Evolutionary conservation across 2,888 invertebrate species (phyloP).

Genomic region (Schrankia costaestrigalis): DNA sequence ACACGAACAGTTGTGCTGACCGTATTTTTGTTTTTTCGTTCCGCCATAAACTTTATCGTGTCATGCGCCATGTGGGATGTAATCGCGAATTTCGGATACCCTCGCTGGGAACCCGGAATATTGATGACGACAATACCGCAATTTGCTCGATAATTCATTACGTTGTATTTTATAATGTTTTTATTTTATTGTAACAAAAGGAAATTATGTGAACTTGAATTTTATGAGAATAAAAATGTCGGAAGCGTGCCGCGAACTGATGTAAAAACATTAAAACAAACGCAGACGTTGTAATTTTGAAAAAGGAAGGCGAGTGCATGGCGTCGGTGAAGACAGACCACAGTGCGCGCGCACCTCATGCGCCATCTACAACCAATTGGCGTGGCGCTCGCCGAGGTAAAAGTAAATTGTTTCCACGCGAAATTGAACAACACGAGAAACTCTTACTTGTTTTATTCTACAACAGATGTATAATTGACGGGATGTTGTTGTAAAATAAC

Average conservation of each 20-base stretch:
- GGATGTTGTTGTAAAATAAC: slow-evolving; percentile 14
- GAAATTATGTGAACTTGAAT: slow-evolving; percentile 19
- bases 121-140: slow-evolving; percentile 39
- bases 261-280: slow-evolving; percentile 28
- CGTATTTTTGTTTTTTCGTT: slow-evolving; percentile 56
- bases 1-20: slow-evolving; percentile 61
- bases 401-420: slow-evolving; percentile 58
- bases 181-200: slow-evolving; percentile 21
- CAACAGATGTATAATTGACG: slow-evolving; percentile 23
- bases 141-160: slow-evolving; percentile 33
- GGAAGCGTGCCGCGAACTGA: slow-evolving; percentile 29
- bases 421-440: slow-evolving; percentile 41
- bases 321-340: slow-evolving; percentile 65
- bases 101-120: slow-evolving; percentile 40
- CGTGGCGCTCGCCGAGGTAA: slow-evolving; percentile 56
- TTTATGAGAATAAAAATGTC: slow-evolving; percentile 30
- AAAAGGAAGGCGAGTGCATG: slow-evolving; percentile 52
- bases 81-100: slow-evolving; percentile 51
- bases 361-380: slow-evolving; percentile 74
- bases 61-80: slow-evolving; percentile 59
- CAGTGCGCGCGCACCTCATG: slow-evolving; percentile 64
- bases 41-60: slow-evolving; percentile 62
- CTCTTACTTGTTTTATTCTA: slow-evolving; percentile 27
- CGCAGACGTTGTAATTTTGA: slow-evolving; percentile 36
- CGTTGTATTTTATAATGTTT: slow-evolving; percentile 14